phyloP scores from a whole-genome alignment of 2,888 invertebrate species.

The Crematogaster levior region DNA sequence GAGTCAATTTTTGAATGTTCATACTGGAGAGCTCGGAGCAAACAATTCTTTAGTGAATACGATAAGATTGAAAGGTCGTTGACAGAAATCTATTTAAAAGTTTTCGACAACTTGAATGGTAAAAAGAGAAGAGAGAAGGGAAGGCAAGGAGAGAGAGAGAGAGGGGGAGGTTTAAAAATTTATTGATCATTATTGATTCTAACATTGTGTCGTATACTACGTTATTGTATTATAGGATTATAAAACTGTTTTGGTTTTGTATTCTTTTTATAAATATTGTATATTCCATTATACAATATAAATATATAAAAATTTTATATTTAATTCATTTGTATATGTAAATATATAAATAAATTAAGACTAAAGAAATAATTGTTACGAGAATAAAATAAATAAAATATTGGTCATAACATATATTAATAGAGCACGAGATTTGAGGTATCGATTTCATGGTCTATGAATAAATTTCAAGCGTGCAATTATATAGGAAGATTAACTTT shows the following conservation, averaged over 20 bases:
- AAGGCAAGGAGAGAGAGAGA: neutral
- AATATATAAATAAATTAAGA: neutral
- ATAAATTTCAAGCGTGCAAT: constrained; percentile 22
- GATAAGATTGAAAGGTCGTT: neutral
- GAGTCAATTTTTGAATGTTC: neutral
- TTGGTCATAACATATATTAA: neutral
- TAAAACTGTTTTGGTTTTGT: neutral
- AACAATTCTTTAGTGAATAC: neutral
- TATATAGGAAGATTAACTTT: constrained; percentile 35
- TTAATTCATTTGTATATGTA: neutral
- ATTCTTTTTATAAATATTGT: neutral
- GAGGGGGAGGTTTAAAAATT: neutral
- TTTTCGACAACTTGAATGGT: neutral
- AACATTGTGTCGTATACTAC: neutral
- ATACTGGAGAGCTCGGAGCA: neutral
- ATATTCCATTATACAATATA: neutral
- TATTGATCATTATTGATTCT: neutral
- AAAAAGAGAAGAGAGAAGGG: no score
- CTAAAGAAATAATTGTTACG: neutral
- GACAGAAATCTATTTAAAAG: constrained; percentile 15
- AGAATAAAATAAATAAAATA: neutral
- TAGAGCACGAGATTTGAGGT: neutral
- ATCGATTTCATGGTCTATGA: constrained; percentile 19
- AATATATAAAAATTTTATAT: neutral
- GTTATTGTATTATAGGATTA: neutral